Conservation (phyloP, 2,113 vertebrate species). For the Gymnorhina tibicen region DNA sequence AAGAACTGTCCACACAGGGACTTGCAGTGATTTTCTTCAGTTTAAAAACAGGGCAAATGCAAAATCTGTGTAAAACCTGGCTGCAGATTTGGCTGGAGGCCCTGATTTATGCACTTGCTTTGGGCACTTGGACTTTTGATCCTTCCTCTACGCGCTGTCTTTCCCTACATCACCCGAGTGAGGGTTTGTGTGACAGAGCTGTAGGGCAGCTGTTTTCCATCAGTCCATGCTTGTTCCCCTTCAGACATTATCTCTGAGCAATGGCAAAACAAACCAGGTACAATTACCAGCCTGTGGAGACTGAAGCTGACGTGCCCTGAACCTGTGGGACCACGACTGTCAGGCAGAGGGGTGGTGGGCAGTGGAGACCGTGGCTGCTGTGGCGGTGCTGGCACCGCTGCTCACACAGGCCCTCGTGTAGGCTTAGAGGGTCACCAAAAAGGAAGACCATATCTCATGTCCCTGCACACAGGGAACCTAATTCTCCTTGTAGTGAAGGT, state of each 20-base stretch:
- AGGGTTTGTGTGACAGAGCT: not conserved
- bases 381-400: fast-evolving
- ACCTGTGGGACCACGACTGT: fast-evolving
- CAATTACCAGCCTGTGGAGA: not conserved
- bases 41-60: not conserved
- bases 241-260: not conserved
- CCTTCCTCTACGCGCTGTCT: not conserved
- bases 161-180: not conserved
- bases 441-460: not conserved
- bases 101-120: not conserved
- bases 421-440: not conserved
- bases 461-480: not conserved
- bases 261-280: not conserved
- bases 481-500: not conserved
- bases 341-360: not conserved
- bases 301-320: fast-evolving
- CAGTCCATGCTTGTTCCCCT: not conserved
- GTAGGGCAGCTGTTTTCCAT: not conserved
- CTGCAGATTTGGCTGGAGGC: not conserved
- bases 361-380: fast-evolving
- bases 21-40: not conserved
- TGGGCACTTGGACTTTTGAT: not conserved
- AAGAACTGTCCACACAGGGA: not conserved
- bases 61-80: not conserved
- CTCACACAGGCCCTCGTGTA: not conserved